phyloP scores from a whole-genome alignment of 2,888 invertebrate species.

The Pecten maximus region DNA sequence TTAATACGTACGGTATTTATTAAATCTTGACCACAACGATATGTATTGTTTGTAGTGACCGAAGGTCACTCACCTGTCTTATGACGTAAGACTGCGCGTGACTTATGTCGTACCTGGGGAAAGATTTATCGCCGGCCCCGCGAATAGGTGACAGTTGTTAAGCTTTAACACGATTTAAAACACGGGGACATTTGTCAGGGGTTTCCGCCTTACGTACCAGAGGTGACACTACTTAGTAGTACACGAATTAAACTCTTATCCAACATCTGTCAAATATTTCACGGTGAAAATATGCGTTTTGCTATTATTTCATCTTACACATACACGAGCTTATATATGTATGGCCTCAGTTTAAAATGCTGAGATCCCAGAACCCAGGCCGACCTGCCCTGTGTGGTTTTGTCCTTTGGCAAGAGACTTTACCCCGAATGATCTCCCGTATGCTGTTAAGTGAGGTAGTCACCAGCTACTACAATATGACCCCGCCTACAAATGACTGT shows the following conservation, averaged over 20 bases:
- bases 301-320: no score
- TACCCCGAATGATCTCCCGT: no score
- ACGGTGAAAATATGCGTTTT: not conserved
- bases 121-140: not conserved
- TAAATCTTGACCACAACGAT: constrained; percentile 29
- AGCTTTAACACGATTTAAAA: constrained; percentile 1
- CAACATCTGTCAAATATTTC: not conserved
- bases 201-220: not conserved
- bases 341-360: no score
- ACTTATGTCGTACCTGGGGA: not conserved
- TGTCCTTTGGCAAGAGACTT: no score
- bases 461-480: no score
- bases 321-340: no score
- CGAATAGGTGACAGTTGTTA: not conserved
- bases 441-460: no score
- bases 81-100: not conserved
- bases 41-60: not conserved
- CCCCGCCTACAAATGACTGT: no score
- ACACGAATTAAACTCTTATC: not conserved
- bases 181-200: not conserved
- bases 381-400: no score
- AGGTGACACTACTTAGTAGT: constrained; percentile 4
- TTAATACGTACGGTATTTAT: not conserved
- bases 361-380: no score
- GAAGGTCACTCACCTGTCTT: not conserved